Evolutionary conservation across 2,797 vertebrate genomes (phyloP), one percentile per base, ranked within the genome.

Genomic region (Gobio occitaniae): DNA sequence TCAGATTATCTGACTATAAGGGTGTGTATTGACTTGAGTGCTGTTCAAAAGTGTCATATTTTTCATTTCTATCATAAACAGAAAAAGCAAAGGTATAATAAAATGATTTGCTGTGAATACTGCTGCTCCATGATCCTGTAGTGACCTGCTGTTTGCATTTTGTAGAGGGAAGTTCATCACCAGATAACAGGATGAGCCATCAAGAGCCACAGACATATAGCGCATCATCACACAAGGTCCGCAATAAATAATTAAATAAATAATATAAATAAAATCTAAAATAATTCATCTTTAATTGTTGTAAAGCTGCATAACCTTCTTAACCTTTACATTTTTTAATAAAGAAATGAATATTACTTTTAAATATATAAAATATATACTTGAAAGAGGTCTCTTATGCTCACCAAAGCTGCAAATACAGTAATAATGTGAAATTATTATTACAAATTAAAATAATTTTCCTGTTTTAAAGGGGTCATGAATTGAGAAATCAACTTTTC

Each of bases 141-240:
- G n/a, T 63, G 10, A 38, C 38, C 6, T 65, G 52, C 25, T 85
- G 61, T 80, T 41, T 86, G 11, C 77, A 13, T 69, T 63, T 80
- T 68, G 11, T 70, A 66, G 86, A 54, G 54, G 59, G 96, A 94
- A 97, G 96, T 91, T 97, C 96, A 8, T 96, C 96, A 69, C 96
- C 95, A 0, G 96, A 97, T 94, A 97, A 95, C 87, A 93, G 94
- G 38, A 38, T 92, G 0, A 90, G 94, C 0, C 96, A 0, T 17
- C 70, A 63, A 97, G 78, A 95, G 94, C 0, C 94, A 95, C 50
- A 13, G 90, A 92, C 75, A 91, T 94, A 50, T 91, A 96, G 0
- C 1, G 88, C 0, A 47, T 87, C 17, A 36, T 83, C 94, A 76
- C 94, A 95, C 0, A 96, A 98, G 96, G 97, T 98, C 47, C 69